These are phyloP conservation scores for Eurystomus gularis DNA, from an alignment of 2,113 vertebrate genomes.

Conservation along the genomic window DNA sequence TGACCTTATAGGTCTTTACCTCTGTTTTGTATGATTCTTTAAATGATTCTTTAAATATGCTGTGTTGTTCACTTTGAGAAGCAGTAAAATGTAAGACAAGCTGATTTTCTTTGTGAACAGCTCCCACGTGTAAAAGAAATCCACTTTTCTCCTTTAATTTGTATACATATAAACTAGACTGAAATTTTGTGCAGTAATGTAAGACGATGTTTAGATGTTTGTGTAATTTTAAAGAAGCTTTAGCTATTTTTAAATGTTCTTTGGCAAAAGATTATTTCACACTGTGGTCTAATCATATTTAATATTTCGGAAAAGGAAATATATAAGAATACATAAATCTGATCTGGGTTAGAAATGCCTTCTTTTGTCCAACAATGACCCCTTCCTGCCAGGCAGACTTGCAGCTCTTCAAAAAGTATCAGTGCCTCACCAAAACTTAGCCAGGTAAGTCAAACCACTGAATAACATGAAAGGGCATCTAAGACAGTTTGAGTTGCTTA, in stretches of 20 bases:
- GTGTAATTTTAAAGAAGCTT: not conserved
- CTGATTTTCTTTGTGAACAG: not conserved
- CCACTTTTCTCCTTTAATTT: not conserved
- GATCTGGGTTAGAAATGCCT: not conserved
- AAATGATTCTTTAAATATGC: constrained; percentile 25
- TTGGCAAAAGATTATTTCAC: not conserved
- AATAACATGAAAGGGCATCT: not conserved
- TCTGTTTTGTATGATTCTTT: not conserved
- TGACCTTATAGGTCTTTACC: constrained; percentile 28
- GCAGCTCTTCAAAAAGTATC: not conserved
- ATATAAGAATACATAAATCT: not conserved
- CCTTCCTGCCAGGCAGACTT: not conserved
- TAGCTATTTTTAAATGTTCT: constrained; percentile 5
- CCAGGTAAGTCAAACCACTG: not conserved
- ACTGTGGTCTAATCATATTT: not conserved
- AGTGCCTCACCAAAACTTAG: not conserved
- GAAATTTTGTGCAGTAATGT: not conserved
- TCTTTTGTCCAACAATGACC: not conserved
- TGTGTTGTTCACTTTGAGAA: constrained; percentile 21
- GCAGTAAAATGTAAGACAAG: not conserved
- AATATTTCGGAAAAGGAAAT: not conserved
- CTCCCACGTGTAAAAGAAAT: not conserved
- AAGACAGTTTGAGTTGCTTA: not conserved
- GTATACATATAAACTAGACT: not conserved
- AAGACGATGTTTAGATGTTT: not conserved